A percentile compares a stretch with the other conserved stretches of the same genome.
Evolutionary conservation across 2,797 vertebrate genomes (phyloP).

Genomic region (Sarcoramphus papa): DNA sequence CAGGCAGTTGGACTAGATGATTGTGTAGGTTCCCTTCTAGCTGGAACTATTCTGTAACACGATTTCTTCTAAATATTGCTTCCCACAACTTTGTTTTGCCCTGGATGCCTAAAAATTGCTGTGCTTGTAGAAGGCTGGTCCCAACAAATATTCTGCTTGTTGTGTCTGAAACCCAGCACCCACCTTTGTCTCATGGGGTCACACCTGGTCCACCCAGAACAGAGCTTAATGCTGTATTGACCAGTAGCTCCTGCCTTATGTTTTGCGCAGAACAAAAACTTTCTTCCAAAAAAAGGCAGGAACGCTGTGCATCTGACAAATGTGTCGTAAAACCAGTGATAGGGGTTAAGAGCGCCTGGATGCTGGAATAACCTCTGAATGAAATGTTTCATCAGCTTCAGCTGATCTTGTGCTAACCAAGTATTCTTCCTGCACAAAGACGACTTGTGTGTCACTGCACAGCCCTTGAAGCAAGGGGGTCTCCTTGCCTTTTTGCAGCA

Average conservation of each 20-base stretch:
- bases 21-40: neutral
- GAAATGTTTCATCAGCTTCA: no score
- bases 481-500: neutral
- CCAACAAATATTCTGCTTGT: neutral
- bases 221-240: neutral
- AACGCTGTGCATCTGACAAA: neutral
- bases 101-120: neutral
- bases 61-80: neutral
- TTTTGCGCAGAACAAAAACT: neutral
- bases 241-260: fast-evolving
- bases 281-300: neutral
- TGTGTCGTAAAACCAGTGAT: fast-evolving
- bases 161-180: neutral
- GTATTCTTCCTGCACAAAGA: fast-evolving
- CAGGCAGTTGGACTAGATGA: neutral
- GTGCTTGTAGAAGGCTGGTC: neutral
- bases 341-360: neutral
- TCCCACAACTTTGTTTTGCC: neutral
- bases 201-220: no score
- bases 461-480: neutral
- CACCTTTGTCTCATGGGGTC: neutral
- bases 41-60: neutral
- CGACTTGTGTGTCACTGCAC: no score
- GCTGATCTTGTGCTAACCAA: no score
- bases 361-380: neutral